Evolutionary conservation across 2,113 vertebrate species (phyloP).

Genomic region (Turnix velox): DNA sequence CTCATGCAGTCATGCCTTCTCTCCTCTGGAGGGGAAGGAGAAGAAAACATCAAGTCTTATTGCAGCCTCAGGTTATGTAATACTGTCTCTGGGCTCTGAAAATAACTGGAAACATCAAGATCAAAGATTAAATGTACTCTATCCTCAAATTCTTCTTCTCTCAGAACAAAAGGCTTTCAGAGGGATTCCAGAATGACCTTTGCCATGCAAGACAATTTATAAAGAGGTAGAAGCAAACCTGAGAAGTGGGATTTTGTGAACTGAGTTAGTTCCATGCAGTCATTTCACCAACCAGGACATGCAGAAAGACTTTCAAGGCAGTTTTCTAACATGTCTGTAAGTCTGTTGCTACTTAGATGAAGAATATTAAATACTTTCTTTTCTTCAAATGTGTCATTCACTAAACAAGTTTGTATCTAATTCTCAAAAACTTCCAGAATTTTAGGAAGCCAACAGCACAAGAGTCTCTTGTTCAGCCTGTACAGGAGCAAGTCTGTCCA

Average conservation of each 20-base stretch:
- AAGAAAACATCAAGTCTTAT: constrained; percentile 3
- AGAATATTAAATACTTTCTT: not conserved
- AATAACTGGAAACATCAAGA: constrained; percentile 3
- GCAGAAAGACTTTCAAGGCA: not conserved
- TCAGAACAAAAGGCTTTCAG: not conserved
- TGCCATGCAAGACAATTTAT: not conserved
- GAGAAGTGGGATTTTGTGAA: not conserved
- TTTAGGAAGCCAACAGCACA: not conserved
- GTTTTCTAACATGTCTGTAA: not conserved
- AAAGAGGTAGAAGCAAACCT: not conserved
- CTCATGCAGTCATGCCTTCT: not conserved
- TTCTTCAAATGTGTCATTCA: not conserved
- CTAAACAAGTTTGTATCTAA: not conserved
- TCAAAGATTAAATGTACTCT: not conserved
- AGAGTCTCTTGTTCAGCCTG: not conserved
- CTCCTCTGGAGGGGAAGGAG: not conserved
- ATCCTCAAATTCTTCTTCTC: not conserved
- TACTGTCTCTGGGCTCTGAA: constrained; percentile 5
- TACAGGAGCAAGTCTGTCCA: not conserved
- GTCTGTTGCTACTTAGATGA: not conserved
- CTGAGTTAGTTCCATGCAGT: not conserved
- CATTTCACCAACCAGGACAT: not conserved
- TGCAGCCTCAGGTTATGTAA: not conserved
- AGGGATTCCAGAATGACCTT: not conserved
- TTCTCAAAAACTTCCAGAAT: not conserved